phyloP scores from a whole-genome alignment of 2,797 vertebrate genomes.

The Aeoliscus strigatus region DNA sequence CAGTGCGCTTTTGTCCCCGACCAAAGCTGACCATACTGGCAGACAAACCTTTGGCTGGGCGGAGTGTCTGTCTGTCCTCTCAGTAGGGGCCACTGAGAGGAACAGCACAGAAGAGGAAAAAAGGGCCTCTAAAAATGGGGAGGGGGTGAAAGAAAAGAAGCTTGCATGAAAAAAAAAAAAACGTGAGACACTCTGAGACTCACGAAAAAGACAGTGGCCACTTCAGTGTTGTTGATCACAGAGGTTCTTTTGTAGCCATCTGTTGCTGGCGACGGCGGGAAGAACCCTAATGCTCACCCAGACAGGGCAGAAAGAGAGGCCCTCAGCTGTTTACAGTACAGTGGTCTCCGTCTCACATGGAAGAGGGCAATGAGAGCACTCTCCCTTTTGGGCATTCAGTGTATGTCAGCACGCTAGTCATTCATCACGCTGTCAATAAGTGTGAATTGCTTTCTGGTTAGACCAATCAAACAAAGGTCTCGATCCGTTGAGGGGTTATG shows the following conservation, averaged over 20 bases:
- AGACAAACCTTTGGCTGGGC: constrained; percentile 72
- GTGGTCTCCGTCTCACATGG: constrained; percentile 59
- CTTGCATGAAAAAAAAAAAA: constrained; percentile 61
- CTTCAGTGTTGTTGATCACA: constrained; percentile 72
- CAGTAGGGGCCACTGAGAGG: constrained; percentile 75
- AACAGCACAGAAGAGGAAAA: constrained; percentile 67
- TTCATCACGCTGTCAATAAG: constrained; percentile 61
- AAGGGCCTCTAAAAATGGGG: constrained; percentile 67
- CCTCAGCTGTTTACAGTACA: constrained; percentile 71
- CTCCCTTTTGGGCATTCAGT: constrained; percentile 59
- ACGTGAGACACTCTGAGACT: constrained; percentile 72
- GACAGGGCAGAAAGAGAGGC: constrained; percentile 62
- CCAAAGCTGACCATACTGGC: constrained; percentile 70
- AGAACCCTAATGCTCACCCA: constrained; percentile 63
- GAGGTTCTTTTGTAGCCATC: constrained; percentile 71
- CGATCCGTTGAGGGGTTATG: constrained; percentile 43
- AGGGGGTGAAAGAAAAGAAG: constrained; percentile 64
- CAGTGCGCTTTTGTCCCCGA: constrained; percentile 69
- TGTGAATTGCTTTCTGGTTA: constrained; percentile 58
- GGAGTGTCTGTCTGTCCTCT: constrained; percentile 73
- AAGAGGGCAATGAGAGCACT: constrained; percentile 57
- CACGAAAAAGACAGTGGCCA: constrained; percentile 70
- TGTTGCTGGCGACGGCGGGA: constrained; percentile 58
- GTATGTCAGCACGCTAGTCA: constrained; percentile 58
- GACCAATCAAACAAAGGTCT: constrained; percentile 57